phyloP scores from a whole-genome alignment of 2,113 vertebrate species.

The Xerus inauris region DNA sequence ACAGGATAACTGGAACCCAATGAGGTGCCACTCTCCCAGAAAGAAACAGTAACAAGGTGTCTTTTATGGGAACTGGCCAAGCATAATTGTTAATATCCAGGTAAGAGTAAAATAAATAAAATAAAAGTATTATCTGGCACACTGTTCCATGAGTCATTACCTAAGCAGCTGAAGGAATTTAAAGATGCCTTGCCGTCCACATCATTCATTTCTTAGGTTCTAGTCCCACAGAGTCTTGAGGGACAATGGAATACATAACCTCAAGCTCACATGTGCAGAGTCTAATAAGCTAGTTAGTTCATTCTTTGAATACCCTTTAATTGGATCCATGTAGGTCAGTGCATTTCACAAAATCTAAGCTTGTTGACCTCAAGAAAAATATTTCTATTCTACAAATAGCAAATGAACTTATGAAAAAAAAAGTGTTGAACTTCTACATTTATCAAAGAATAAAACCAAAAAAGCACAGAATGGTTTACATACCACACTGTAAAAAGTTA shows the following conservation, averaged over 20 bases:
- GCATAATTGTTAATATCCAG: not conserved
- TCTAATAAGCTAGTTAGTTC: conserved; percentile 24
- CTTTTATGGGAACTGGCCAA: not conserved
- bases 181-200: not conserved
- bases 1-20: not conserved
- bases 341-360: not conserved
- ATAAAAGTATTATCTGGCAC: not conserved
- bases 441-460: conserved; percentile 26
- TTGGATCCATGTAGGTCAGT: conserved; percentile 13
- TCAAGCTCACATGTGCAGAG: not conserved
- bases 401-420: not conserved
- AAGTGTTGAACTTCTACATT: not conserved
- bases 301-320: conserved; percentile 37
- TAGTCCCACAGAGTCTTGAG: conserved; percentile 24
- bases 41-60: not conserved
- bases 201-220: conserved; percentile 13
- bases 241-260: not conserved
- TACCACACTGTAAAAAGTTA: not conserved
- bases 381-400: not conserved
- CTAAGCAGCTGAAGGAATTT: not conserved
- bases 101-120: not conserved
- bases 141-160: not conserved
- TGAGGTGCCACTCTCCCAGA: not conserved
- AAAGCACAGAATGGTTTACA: not conserved
- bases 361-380: conserved; percentile 5